Evolutionary conservation across 2,888 invertebrate genomes (phyloP).

Genomic region (Agonopterix alstromeriana): DNA sequence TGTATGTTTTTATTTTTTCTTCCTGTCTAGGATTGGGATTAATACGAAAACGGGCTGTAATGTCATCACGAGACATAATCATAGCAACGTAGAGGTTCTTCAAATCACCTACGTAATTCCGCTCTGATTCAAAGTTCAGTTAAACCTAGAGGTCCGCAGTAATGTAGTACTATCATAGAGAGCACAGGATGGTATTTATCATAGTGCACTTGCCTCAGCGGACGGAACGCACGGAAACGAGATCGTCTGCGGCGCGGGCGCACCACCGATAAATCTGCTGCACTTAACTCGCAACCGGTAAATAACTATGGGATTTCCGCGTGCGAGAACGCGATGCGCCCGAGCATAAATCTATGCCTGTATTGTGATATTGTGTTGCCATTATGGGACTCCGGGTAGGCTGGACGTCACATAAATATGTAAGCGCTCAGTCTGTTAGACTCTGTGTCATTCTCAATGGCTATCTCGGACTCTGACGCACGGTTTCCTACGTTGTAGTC

Average conservation of each 20-base stretch:
- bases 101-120: background rate
- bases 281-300: constrained; percentile 76
- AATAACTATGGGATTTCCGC: constrained; percentile 77
- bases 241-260: constrained; percentile 56
- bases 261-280: constrained; percentile 69
- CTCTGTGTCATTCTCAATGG: constrained; percentile 31
- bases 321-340: constrained; percentile 71
- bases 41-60: background rate
- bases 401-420: constrained; percentile 64
- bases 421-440: constrained; percentile 31
- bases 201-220: constrained; percentile 31
- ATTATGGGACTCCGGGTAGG: constrained; percentile 62
- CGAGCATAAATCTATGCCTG: constrained; percentile 72
- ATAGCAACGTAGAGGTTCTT: background rate
- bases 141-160: constrained; percentile 29
- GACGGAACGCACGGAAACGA: constrained; percentile 56
- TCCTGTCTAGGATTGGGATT: too few species aligned
- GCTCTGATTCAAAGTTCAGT: constrained; percentile 22
- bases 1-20: too few species aligned
- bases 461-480: constrained; percentile 14
- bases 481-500: too few species aligned
- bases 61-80: background rate
- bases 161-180: constrained; percentile 46
- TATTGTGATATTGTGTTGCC: constrained; percentile 77
- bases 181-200: constrained; percentile 34